A percentile compares a stretch with the other conserved stretches of the same genome.
Conservation (phyloP, 2,113 vertebrate species). For the Ia io region DNA sequence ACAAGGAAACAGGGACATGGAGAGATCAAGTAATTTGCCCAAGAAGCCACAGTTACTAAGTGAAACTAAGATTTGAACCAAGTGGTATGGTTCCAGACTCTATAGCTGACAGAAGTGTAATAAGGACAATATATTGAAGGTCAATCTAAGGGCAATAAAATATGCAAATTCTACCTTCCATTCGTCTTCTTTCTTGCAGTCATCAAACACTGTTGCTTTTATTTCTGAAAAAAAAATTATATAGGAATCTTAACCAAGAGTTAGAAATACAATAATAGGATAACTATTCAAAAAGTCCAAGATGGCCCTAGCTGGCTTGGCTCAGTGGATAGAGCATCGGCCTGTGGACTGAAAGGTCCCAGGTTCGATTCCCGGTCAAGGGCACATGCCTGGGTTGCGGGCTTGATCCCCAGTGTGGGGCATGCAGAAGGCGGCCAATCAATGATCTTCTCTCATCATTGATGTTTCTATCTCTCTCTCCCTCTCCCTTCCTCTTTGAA, state of each 20-base stretch:
- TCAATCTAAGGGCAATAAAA: neutral
- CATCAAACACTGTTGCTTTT: slow-evolving; percentile 84
- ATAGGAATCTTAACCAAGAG: neutral
- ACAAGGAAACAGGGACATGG: neutral
- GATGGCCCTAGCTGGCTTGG: no score
- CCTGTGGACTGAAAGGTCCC: no score
- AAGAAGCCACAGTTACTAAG: neutral
- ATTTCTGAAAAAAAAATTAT: slow-evolving; percentile 75
- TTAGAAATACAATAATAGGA: slow-evolving; percentile 22
- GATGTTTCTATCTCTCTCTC: no score
- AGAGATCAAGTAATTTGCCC: neutral
- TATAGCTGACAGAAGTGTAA: neutral
- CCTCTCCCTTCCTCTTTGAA: no score
- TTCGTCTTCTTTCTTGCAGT: slow-evolving; percentile 84
- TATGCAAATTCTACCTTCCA: slow-evolving; percentile 83
- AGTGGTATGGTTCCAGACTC: neutral
- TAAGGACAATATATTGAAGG: neutral
- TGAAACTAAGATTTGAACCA: neutral
- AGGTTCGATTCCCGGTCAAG: no score
- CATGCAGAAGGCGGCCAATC: no score
- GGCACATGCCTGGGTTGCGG: no score
- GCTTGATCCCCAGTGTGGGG: no score
- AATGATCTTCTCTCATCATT: no score
- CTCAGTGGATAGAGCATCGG: no score
- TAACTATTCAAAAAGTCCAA: neutral